Percentiles rank a stretch among this genome's conserved stretches.
phyloP scores from a whole-genome alignment of 2,797 vertebrate genomes.

The Crocidura indochinensis region DNA sequence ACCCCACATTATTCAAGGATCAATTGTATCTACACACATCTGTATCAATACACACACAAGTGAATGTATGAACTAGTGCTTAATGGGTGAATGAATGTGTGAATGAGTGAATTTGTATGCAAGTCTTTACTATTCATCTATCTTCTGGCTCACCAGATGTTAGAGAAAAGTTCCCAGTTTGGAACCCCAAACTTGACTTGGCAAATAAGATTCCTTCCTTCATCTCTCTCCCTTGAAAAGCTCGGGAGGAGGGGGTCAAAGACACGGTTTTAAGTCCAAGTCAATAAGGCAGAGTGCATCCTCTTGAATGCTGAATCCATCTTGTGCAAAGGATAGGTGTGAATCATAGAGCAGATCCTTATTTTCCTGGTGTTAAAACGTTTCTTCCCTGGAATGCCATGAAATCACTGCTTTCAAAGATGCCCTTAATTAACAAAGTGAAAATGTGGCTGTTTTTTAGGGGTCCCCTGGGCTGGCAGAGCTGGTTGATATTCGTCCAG shows the following conservation, averaged over 20 bases:
- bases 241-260: not conserved
- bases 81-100: no score
- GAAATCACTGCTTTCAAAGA: constrained; percentile 34
- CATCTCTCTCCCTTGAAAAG: not conserved
- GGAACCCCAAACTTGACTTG: not conserved
- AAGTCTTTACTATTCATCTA: not conserved
- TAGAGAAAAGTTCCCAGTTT: not conserved
- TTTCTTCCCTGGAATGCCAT: constrained; percentile 44
- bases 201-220: no score
- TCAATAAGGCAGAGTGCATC: not conserved
- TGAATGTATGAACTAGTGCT: not conserved
- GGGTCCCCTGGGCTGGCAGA: not conserved
- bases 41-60: not conserved
- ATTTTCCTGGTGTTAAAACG: constrained; percentile 43
- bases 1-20: no score
- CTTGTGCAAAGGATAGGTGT: not conserved
- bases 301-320: constrained; percentile 17
- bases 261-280: constrained; percentile 34
- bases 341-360: constrained; percentile 17
- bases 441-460: constrained; percentile 1
- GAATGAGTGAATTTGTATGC: not conserved
- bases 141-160: not conserved
- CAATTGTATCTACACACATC: not conserved
- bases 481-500: not conserved
- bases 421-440: constrained; percentile 63